A percentile compares a stretch with the other conserved stretches of the same genome.
Conservation (phyloP, 64 coral and sea anemone species). For the Actinia equina region DNA sequence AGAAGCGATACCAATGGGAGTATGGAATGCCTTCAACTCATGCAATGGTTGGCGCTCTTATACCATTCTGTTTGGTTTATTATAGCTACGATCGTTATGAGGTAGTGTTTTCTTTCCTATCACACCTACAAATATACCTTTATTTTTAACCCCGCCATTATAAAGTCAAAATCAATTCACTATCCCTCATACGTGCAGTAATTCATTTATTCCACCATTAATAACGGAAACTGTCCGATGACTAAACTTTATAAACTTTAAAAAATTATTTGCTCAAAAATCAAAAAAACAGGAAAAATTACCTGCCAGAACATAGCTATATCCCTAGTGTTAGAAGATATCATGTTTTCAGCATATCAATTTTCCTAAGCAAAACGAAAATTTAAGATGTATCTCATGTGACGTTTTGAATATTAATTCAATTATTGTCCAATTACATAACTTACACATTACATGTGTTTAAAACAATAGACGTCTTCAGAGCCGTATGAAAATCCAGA, state of each 20-base stretch:
- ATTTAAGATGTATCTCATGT: not conserved
- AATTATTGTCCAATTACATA: not conserved
- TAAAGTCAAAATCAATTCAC: not conserved
- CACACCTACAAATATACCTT: too few species aligned
- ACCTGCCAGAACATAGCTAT: not conserved
- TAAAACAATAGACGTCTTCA: too few species aligned
- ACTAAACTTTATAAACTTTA: too few species aligned
- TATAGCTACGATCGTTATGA: constrained; percentile 85
- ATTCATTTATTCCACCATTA: not conserved
- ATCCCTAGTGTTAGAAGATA: not conserved
- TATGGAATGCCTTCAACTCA: constrained; percentile 91
- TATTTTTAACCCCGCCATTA: too few species aligned
- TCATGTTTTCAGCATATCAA: not conserved
- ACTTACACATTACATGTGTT: not conserved
- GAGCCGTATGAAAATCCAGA: not conserved
- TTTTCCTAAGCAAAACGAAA: not conserved
- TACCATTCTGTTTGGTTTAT: constrained; percentile 84
- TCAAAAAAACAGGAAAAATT: not conserved
- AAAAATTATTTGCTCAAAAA: not conserved
- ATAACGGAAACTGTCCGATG: too few species aligned
- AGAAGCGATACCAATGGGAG: constrained; percentile 75
- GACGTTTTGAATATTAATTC: not conserved
- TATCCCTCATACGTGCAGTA: not conserved
- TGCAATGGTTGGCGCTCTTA: constrained; percentile 82
- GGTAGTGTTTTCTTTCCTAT: not conserved